Evolutionary conservation across 64 coral and sea anemone species (phyloP), one percentile per base, ranked within the genome.

Genomic region (Catalaphyllia jardinei): DNA sequence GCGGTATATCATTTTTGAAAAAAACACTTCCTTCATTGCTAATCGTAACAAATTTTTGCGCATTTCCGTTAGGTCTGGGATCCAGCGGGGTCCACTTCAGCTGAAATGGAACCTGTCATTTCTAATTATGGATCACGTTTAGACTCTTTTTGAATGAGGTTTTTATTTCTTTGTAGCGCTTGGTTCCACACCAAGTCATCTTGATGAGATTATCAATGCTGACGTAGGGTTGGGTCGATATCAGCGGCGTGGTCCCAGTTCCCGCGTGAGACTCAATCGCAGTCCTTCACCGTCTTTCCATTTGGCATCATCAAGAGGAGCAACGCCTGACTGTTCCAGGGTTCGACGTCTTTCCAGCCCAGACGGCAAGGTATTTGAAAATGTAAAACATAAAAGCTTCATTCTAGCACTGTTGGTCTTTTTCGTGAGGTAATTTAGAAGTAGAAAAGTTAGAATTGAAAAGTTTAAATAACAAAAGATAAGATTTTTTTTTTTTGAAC

Each of bases 191-290:
- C 91, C 94, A 10, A 75, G 29, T 10, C 52, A 93, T 83, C 80
- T 96, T 3, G 65, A 90, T 30, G 94, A 83, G 7, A 92, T 96
- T 5, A 82, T 96, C 17, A 82, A 77, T 86, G 91, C 94, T 49
- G 92, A 94, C 50, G 71, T 94, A 28, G 89, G 86, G 14, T 62
- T 91, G 24, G 94, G 94, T 18, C 74, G 94, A 27, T 77, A 52
- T 55, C 67, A 89, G 24, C 65, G 94, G 64, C 88, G 46, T 74
- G 77, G 83, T 20, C 71, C 94, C 10, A 87, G 54, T 76, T 89
- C 93, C 18, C 74, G 74, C 5, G 5, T 87, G 63, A 92, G 83
- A 75, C 82, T 92, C 67, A 88, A 38, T 74, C 87, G 94, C 51
- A 92, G 79, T 60, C 39, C 94, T 17, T 85, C 89, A 38, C 94